Conservation (phyloP, 2,888 invertebrate genomes). For the Acholoe squamosa region DNA sequence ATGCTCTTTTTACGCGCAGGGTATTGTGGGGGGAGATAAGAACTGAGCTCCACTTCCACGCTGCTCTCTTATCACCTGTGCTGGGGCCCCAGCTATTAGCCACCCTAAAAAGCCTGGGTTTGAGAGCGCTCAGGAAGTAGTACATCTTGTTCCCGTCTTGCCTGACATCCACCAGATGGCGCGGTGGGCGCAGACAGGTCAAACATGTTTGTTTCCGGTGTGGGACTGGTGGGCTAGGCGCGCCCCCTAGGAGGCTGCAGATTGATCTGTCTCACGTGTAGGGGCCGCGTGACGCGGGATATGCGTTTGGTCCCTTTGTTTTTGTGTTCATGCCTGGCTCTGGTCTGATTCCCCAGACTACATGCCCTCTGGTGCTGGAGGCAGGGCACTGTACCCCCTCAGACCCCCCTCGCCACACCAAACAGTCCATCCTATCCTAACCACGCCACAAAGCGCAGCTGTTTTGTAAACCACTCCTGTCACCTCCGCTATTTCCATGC, state of each 20-base stretch:
- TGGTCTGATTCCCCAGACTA: not conserved
- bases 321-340: not conserved
- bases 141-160: constrained; percentile 51
- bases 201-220: constrained; percentile 46
- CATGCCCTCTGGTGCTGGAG: constrained; percentile 15
- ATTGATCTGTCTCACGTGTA: constrained; percentile 20
- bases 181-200: constrained; percentile 38
- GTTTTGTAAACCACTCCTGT: constrained; percentile 26
- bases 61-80: constrained; percentile 18
- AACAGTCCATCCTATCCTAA: not conserved
- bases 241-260: not conserved
- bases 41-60: not conserved
- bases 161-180: constrained; percentile 39
- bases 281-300: not conserved
- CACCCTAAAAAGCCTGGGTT: constrained; percentile 11
- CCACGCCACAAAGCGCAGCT: not conserved
- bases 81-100: constrained; percentile 23
- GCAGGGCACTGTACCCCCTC: not conserved
- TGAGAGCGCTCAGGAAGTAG: not conserved
- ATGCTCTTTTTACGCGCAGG: not conserved
- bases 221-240: not conserved
- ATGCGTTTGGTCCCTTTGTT: not conserved
- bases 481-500: constrained; percentile 4
- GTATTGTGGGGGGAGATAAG: constrained; percentile 31
- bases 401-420: not conserved